Base-by-base conservation (phyloP, 37 sponge, comb jelly and placozoan genomes). In the Amphimedon queenslandica region DNA sequence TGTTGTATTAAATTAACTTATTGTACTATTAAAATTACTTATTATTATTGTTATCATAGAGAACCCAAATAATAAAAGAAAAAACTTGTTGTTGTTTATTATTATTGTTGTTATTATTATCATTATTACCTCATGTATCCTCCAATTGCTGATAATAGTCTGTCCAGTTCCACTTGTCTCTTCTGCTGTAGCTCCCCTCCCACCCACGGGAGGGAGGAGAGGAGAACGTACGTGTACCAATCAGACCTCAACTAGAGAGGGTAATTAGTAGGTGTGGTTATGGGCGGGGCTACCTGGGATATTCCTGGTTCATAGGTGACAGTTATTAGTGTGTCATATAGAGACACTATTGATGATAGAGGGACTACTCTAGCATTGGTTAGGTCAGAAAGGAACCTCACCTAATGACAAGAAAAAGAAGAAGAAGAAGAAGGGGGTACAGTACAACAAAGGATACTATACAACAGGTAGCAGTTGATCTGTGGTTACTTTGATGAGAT, bases 191-290 rank as follows among this genome's bases (percentile, higher is more conserved):
- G 72, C 57, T 88, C 87, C 0, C 42, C 28, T 29, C 80, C 94
- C 34, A 86, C 91, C 92, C 92, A 92, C 28, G 96, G 96, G 3
- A 95, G 75, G n/a, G 92, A 86, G 29, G 92, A 91, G 28, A 95
- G 76, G 55, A 95, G 85, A 68, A 77, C 65, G 69, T 84, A 84
- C 4, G 88, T 74, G 61, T 87, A 92, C 86, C 92, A 91, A 57
- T 95, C 96, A 25, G 96, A 84, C 2, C 96, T 80, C 40, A 77
- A 41, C 93, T 93, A 67, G 6, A 61, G 13, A 18, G 13, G 13
- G 8, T 8, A 47, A 18, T 18, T 47, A 47, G 13, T 13, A 8
- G 13, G 8, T 47, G 13, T 47, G n/a, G n/a, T n/a, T n/a, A n/a
- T n/a, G n/a, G n/a, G n/a, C n/a, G n/a, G n/a, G 51, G 8, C 5